phyloP scores from a whole-genome alignment of 1,140 invertebrate genomes.

The Thalassaphorura encarpata region DNA sequence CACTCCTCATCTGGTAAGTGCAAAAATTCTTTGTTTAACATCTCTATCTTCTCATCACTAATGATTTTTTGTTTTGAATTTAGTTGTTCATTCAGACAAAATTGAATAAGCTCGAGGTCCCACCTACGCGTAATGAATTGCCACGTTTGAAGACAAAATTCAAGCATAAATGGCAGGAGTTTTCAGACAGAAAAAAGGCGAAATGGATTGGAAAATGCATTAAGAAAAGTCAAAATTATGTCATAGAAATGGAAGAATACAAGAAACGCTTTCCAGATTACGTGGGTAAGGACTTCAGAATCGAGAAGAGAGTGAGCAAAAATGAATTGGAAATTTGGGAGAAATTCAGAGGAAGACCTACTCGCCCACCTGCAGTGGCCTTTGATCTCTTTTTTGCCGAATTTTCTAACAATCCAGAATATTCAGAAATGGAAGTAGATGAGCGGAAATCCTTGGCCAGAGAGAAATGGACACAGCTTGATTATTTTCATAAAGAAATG shows the following conservation, averaged over 20 bases:
- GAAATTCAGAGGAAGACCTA: conserved; percentile 3
- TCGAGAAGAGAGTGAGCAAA: conserved; percentile 7
- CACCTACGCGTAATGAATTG: conserved; percentile 3
- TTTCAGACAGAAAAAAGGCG: conserved; percentile 2
- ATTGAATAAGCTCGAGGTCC: conserved; percentile 5
- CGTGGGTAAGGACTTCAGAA: neutral
- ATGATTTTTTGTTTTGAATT: conserved; percentile 2
- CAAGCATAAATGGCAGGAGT: conserved; percentile 9
- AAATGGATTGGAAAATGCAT: conserved; percentile 18
- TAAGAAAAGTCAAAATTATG: neutral
- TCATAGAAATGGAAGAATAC: conserved; percentile 4
- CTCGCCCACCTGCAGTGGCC: neutral
- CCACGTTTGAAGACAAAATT: conserved; percentile 11
- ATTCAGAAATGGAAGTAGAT: neutral
- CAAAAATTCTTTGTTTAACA: neutral
- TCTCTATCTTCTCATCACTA: neutral
- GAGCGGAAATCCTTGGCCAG: neutral
- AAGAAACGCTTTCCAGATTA: conserved; percentile 8
- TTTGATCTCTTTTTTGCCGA: neutral
- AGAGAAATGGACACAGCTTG: conserved; percentile 5
- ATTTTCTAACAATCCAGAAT: conserved; percentile 4
- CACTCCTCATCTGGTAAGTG: neutral
- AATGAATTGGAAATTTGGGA: conserved; percentile 18
- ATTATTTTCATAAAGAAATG: neutral
- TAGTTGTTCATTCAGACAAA: conserved; percentile 11